Evolutionary conservation across 2,888 invertebrate genomes (phyloP), one percentile per base, ranked within the genome.

Genomic region (Aphelenchoides bicaudatus): DNA sequence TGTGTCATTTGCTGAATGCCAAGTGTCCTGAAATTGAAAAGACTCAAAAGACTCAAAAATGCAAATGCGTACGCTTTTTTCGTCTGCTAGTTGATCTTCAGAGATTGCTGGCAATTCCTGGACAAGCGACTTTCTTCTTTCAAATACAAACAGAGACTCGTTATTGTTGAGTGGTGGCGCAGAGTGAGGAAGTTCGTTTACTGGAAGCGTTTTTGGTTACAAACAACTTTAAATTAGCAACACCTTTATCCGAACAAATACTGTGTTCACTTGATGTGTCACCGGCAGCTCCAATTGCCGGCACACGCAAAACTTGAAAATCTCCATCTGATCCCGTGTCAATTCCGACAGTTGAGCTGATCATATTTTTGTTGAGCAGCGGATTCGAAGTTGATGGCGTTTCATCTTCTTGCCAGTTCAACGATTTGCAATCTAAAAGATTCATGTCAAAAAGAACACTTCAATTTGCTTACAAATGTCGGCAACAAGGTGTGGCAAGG

Each of bases 41-140:
- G 31, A 34, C 34, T 54, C 29, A 43, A 13, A 8, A 28, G 54
- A 30, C 13, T 8, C 4, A 43, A 43, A 6, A 48, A 34, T n/a
- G n/a, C n/a, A n/a, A n/a, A n/a, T n/a, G n/a, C n/a, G n/a, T n/a
- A n/a, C n/a, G 34, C 1, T 43, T 43, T 25, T 27, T 16, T 51
- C 38, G n/a, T 28, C 34, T 34, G 29, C 56, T 58, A 31, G 38
- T 56, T n/a, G 8, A 27, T 57, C 57, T 38, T 57, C 57, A 43
- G 30, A 37, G 39, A 57, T 57, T 19, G 55, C 57, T 29, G 57
- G 53, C 16, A 57, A 34, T 28, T 57, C 57, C 39, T 57, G 57
- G 16, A 55, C 27, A n/a, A 55, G 50, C 19, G 57, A 57, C 39
- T 39, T 23, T 10, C 55, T 34, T 31, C 56, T 27, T 34, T 57